Conservation (phyloP, 2,888 invertebrate genomes). For the Archips xylosteana region DNA sequence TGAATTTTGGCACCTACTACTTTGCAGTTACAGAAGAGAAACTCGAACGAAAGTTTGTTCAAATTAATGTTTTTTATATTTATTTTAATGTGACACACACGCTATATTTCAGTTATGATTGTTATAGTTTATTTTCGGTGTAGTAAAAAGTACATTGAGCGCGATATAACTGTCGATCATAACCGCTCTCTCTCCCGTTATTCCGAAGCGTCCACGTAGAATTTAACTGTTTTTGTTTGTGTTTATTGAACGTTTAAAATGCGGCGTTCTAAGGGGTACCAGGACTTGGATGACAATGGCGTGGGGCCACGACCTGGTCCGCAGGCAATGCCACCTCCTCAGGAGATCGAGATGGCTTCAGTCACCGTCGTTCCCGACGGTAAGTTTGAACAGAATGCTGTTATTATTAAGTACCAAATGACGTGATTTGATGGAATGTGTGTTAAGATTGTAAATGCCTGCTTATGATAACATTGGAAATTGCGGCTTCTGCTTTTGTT, state of each 20-base stretch:
- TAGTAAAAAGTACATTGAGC: neutral
- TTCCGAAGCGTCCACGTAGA: conserved; percentile 68
- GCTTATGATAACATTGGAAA: conserved; percentile 3
- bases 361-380: conserved; percentile 93
- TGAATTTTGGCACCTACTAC: conserved; percentile 17
- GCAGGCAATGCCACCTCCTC: conserved; percentile 84
- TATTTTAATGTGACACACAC: conserved; percentile 16
- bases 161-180: conserved; percentile 5
- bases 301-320: conserved; percentile 64
- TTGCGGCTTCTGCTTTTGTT: neutral
- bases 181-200: conserved; percentile 63
- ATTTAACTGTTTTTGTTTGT: conserved; percentile 50
- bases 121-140: neutral
- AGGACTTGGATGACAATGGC: conserved; percentile 85
- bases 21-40: conserved; percentile 18
- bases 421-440: conserved; percentile 15
- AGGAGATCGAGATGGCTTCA: conserved; percentile 92
- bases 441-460: conserved; percentile 6
- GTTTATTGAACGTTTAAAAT: conserved; percentile 57
- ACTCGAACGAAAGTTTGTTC: conserved; percentile 35
- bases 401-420: conserved; percentile 26
- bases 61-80: conserved; percentile 5
- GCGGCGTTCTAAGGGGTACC: conserved; percentile 86
- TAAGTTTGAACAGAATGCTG: conserved; percentile 58
- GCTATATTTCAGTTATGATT: neutral